Percentiles rank a stretch among this genome's conserved stretches.
These are phyloP conservation scores for Pseudocheirus occidentalis DNA, from an alignment of 2,797 vertebrate genomes.

Conservation along the genomic window DNA sequence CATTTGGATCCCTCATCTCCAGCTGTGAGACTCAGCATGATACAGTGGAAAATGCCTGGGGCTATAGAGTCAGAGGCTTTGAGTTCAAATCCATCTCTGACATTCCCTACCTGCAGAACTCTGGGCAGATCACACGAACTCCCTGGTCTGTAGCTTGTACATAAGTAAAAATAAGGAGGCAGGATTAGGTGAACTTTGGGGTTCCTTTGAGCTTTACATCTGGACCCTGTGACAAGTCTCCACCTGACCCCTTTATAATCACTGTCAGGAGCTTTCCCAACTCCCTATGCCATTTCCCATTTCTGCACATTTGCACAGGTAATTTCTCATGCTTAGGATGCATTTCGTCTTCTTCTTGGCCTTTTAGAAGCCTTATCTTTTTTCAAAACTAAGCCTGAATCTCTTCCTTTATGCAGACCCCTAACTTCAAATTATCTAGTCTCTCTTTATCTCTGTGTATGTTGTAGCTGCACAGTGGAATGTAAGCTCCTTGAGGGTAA, in stretches of 20 bases:
- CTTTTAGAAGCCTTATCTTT: not conserved
- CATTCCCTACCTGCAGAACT: not conserved
- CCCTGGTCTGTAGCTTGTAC: not conserved
- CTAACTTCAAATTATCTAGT: not conserved
- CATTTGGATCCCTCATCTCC: not conserved
- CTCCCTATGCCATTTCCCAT: not conserved
- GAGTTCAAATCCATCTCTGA: not conserved
- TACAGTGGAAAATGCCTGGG: not conserved
- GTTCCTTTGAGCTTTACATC: not conserved
- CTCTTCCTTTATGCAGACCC: not conserved
- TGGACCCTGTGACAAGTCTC: not conserved
- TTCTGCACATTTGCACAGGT: not conserved
- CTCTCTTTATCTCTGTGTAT: not conserved
- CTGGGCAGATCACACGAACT: not conserved
- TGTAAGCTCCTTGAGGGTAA: not conserved
- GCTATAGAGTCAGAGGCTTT: not conserved
- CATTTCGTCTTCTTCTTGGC: not conserved
- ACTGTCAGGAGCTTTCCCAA: not conserved
- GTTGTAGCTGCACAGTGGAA: not conserved
- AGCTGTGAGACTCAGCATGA: not conserved
- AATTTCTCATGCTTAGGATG: not conserved
- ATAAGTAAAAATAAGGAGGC: not conserved
- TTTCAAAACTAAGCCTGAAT: not conserved
- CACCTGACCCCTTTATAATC: not conserved
- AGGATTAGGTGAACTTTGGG: not conserved